Base-by-base conservation (phyloP, 1,140 invertebrate genomes). In the Macrocentrus cingulum region DNA sequence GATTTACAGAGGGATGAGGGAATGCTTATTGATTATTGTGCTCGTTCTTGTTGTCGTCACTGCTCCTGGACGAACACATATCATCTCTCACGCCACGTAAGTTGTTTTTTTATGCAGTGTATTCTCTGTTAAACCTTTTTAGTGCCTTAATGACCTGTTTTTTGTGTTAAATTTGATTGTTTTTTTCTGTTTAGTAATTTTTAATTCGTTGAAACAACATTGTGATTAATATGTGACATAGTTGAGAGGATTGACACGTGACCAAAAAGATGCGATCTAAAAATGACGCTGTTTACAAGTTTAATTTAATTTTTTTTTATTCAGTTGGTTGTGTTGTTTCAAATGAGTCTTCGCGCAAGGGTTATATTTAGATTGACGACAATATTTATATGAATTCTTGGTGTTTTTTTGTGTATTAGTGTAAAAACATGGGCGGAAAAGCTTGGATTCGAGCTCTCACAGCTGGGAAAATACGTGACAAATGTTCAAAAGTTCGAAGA, bases 381-480 rank as follows among this genome's bases (percentile, higher is more conserved):
- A n/a, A n/a, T n/a, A n/a, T n/a, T n/a, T n/a, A n/a, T n/a, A n/a
- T n/a, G n/a, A n/a, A n/a, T 9, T 29, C 4, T 29, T 29, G 25
- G 36, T 45, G 1, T 29, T 42, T 56, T 36, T 41, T 6, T 16
- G 50, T 64, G 66, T 1, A 11, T 36, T 67, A 90, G 88, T 59
- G 87, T 87, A 29, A 84, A 86, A 71, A 79, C 82, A 68, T 89
- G 88, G 88, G 87, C 86, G 22, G 80, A 87, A 67, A 88, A 87
- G 71, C 76, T 89, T 52, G 87, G 87, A 20, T 84, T 84, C 69
- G 87, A 90, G 70, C 70, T 90, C 52, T 87, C 85, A 64, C 83
- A 87, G 66, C 82, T 88, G 64, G 87, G 86, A 56, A 86, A 88
- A 68, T 87, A 85, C 69, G 87, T 89, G 62, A 89, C 87, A 19